phyloP scores from a whole-genome alignment of 2,888 invertebrate genomes.

The Spodoptera picta region DNA sequence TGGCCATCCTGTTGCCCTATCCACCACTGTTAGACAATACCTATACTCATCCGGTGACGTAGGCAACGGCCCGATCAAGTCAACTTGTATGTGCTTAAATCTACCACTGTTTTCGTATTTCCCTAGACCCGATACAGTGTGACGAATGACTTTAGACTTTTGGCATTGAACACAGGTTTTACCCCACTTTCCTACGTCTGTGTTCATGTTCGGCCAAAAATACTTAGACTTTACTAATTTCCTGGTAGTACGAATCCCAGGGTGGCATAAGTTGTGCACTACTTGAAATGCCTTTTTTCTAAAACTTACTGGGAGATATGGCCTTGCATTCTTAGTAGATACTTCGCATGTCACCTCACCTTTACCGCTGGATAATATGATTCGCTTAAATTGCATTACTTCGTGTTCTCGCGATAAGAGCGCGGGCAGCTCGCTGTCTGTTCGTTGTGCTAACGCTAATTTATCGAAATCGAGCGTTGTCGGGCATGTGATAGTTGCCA shows the following conservation, averaged over 20 bases:
- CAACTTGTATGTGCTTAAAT: constrained; percentile 4
- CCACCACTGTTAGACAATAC: background rate
- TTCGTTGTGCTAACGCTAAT: constrained; percentile 3
- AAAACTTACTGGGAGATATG: constrained; percentile 2
- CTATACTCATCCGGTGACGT: background rate
- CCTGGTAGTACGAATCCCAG: constrained; percentile 3
- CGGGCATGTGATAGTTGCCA: constrained; percentile 1
- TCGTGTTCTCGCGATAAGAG: background rate
- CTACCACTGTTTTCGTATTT: background rate
- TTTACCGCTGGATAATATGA: background rate
- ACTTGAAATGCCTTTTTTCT: constrained; percentile 1
- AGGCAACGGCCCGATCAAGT: constrained; percentile 1
- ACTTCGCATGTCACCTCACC: background rate
- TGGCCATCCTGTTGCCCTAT: background rate
- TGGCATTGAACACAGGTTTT: constrained; percentile 8
- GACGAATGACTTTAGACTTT: constrained; percentile 1
- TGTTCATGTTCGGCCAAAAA: constrained; percentile 8
- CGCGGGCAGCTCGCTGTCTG: background rate
- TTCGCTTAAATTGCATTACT: background rate
- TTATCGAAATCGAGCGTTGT: constrained; percentile 3
- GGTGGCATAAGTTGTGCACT: constrained; percentile 3
- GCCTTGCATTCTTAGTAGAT: background rate
- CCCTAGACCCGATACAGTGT: constrained; percentile 2
- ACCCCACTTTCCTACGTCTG: constrained; percentile 3
- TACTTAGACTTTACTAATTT: constrained; percentile 4